These are phyloP conservation scores for Zeus faber DNA, from an alignment of 2,113 vertebrate species.

Conservation along the genomic window DNA sequence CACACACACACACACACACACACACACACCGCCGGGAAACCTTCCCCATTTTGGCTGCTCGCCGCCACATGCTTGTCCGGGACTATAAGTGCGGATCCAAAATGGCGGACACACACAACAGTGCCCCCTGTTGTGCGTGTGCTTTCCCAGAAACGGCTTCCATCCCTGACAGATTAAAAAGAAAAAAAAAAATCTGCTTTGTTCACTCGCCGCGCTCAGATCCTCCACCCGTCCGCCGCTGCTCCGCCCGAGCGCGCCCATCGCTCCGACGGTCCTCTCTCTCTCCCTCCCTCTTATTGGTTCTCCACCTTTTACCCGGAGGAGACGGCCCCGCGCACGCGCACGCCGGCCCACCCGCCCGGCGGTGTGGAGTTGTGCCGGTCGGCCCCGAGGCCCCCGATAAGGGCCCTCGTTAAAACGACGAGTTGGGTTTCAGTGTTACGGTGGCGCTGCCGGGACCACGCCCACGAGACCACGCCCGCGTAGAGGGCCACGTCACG, in stretches of 20 bases:
- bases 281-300: background rate
- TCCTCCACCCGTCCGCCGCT: slow-evolving; percentile 2
- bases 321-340: too few relatives aligned
- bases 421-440: too few relatives aligned
- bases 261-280: slow-evolving; percentile 3
- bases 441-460: too few relatives aligned
- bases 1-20: slow-evolving; percentile 31
- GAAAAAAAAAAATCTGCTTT: background rate
- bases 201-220: too few relatives aligned
- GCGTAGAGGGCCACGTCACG: too few relatives aligned
- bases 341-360: slow-evolving; percentile 47
- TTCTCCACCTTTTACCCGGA: background rate
- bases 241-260: background rate
- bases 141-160: slow-evolving; percentile 35
- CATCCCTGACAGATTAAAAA: slow-evolving; percentile 32
- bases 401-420: slow-evolving; percentile 70
- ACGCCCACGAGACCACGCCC: too few relatives aligned
- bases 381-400: slow-evolving; percentile 48
- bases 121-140: slow-evolving; percentile 49
- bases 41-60: slow-evolving; percentile 48
- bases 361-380: slow-evolving; percentile 59
- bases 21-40: slow-evolving; percentile 25
- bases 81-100: slow-evolving; percentile 65
- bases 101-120: slow-evolving; percentile 62
- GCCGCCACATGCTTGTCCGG: slow-evolving; percentile 52